Conservation (phyloP, 2,113 vertebrate species). For the Phylloscopus whistleri region DNA sequence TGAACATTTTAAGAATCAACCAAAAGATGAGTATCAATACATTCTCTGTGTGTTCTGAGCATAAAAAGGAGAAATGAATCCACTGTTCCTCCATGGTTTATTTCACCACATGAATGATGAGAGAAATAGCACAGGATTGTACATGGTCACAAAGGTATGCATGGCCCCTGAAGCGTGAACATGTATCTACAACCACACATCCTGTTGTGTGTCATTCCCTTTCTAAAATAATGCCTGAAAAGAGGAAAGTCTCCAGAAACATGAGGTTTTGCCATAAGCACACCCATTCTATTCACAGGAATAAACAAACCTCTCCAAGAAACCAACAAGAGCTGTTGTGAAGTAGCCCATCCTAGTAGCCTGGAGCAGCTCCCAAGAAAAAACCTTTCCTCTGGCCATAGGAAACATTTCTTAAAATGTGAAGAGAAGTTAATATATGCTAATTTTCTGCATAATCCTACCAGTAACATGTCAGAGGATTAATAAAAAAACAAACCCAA, state of each 20-base stretch:
- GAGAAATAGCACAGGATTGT: slow-evolving; percentile 17
- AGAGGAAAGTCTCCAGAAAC: slow-evolving; percentile 27
- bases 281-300: neutral
- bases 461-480: neutral
- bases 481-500: neutral
- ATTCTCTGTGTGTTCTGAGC: neutral
- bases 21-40: neutral
- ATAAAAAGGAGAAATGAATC: neutral
- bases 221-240: slow-evolving; percentile 27
- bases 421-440: neutral
- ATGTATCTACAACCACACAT: neutral
- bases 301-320: slow-evolving; percentile 17
- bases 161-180: neutral
- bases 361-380: neutral
- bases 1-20: neutral
- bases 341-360: neutral
- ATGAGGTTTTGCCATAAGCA: slow-evolving; percentile 3
- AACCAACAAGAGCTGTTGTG: neutral
- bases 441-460: neutral
- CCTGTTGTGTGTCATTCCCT: neutral
- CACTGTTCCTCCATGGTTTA: neutral
- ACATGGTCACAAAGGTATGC: slow-evolving; percentile 8
- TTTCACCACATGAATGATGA: slow-evolving; percentile 28
- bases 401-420: neutral
- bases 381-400: neutral